phyloP scores from a whole-genome alignment of 2,113 vertebrate genomes.

The Myotis lucifugus region DNA sequence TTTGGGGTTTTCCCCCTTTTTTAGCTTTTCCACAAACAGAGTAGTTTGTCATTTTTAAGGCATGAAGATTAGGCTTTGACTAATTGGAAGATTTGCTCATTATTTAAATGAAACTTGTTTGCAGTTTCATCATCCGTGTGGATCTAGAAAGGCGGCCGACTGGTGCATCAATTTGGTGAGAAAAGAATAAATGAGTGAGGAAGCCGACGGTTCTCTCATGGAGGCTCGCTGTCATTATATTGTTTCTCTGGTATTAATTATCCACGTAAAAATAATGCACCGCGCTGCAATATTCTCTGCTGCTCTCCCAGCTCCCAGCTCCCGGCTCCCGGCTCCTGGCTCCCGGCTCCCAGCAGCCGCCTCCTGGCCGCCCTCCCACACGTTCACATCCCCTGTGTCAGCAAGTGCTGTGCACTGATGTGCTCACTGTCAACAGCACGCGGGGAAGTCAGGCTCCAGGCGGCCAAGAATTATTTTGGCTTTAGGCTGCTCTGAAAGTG shows the following conservation, averaged over 20 bases:
- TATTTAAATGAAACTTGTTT: slow-evolving; percentile 87
- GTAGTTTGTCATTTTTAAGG: slow-evolving; percentile 84
- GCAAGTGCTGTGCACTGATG: slow-evolving; percentile 46
- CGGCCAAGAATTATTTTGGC: slow-evolving; percentile 53
- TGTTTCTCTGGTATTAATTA: slow-evolving; percentile 85
- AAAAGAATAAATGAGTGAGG: slow-evolving; percentile 82
- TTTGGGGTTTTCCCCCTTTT: slow-evolving; percentile 45
- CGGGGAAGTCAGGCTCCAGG: slow-evolving; percentile 45
- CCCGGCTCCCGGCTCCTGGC: not conserved
- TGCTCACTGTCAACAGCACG: slow-evolving; percentile 9
- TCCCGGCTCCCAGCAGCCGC: not conserved
- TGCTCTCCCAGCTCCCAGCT: slow-evolving; percentile 32
- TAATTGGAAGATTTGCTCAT: slow-evolving; percentile 85
- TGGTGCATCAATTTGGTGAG: slow-evolving; percentile 84
- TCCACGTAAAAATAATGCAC: slow-evolving; percentile 80
- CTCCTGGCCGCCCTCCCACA: slow-evolving; percentile 57
- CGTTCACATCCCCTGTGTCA: slow-evolving; percentile 61
- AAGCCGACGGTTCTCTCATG: slow-evolving; percentile 78
- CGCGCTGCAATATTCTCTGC: slow-evolving; percentile 22
- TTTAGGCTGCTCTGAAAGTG: slow-evolving; percentile 35
- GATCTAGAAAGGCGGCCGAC: slow-evolving; percentile 79
- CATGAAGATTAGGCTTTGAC: slow-evolving; percentile 82
- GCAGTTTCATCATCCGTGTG: slow-evolving; percentile 82
- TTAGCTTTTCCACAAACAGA: slow-evolving; percentile 71
- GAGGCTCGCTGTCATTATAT: slow-evolving; percentile 77